These are phyloP conservation scores for Sipha maydis DNA, from an alignment of 2,888 invertebrate genomes.

Conservation along the genomic window DNA sequence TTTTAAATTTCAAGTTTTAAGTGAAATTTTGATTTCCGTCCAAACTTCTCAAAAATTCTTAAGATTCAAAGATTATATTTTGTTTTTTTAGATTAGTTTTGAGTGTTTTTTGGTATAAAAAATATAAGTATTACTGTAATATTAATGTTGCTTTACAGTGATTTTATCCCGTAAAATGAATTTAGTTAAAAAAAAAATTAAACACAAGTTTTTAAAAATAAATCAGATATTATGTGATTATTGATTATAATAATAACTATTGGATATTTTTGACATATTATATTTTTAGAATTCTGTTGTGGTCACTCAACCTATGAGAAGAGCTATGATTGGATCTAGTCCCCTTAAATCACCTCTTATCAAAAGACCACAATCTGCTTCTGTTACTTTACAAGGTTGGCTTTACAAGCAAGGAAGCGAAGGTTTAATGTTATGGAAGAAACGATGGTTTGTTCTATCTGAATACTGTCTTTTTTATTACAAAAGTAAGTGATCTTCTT, in stretches of 20 bases:
- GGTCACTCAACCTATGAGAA: conserved; percentile 58
- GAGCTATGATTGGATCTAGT: conserved; percentile 57
- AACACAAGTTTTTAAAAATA: not conserved
- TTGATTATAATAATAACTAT: not conserved
- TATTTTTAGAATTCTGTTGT: conserved; percentile 51
- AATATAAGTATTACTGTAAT: not conserved
- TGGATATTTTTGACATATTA: too few species aligned
- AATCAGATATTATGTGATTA: not conserved
- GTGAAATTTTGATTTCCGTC: not conserved
- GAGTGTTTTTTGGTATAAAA: too few species aligned
- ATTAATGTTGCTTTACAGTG: not conserved
- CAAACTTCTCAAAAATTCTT: not conserved
- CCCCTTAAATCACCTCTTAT: conserved; percentile 81
- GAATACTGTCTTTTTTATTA: conserved; percentile 95
- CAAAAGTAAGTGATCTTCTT: conserved; percentile 76
- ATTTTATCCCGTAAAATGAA: not conserved
- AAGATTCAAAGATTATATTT: not conserved
- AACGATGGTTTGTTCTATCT: conserved; percentile 92
- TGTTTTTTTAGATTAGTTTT: too few species aligned
- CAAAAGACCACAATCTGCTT: conserved; percentile 84
- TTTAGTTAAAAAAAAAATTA: not conserved
- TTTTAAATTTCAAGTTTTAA: not conserved
- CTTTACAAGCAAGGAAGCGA: conserved; percentile 93
- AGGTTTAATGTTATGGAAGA: conserved; percentile 93
- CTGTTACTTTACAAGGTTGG: conserved; percentile 88